Conservation (phyloP, 2,797 vertebrate genomes). For the Naso thynnoides region DNA sequence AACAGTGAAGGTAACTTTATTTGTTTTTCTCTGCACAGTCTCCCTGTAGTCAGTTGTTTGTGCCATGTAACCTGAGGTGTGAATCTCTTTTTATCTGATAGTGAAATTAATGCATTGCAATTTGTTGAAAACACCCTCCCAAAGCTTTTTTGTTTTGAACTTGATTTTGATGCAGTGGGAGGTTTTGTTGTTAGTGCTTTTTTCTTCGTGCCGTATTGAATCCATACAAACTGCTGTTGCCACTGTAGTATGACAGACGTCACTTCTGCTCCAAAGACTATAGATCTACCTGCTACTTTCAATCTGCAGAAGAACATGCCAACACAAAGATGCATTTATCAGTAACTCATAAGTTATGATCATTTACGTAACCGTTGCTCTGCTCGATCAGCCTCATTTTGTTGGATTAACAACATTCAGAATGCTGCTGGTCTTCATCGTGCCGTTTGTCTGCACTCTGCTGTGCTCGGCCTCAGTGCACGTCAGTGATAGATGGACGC, state of each 20-base stretch:
- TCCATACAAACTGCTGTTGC: neutral
- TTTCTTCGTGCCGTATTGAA: neutral
- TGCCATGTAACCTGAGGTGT: neutral
- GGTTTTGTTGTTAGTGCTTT: neutral
- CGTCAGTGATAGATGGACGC: conserved; percentile 68
- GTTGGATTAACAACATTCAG: conserved; percentile 18
- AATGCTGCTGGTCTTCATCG: conserved; percentile 29
- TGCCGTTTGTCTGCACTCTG: conserved; percentile 26
- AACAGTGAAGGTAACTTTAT: conserved; percentile 86
- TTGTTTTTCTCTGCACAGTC: neutral
- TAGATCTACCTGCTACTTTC: neutral
- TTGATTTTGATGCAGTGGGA: neutral
- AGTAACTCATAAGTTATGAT: neutral
- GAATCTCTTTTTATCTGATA: neutral
- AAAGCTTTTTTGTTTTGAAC: neutral
- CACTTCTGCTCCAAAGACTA: neutral
- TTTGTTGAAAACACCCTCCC: neutral
- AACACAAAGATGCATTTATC: neutral
- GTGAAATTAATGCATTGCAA: neutral
- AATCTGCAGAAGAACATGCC: neutral
- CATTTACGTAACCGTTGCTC: neutral
- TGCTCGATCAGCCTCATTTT: neutral
- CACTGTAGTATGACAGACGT: neutral
- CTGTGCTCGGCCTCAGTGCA: conserved; percentile 27
- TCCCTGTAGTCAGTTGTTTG: neutral